Base-by-base conservation (phyloP, 2,113 vertebrate genomes). In the Scomber japonicus region DNA sequence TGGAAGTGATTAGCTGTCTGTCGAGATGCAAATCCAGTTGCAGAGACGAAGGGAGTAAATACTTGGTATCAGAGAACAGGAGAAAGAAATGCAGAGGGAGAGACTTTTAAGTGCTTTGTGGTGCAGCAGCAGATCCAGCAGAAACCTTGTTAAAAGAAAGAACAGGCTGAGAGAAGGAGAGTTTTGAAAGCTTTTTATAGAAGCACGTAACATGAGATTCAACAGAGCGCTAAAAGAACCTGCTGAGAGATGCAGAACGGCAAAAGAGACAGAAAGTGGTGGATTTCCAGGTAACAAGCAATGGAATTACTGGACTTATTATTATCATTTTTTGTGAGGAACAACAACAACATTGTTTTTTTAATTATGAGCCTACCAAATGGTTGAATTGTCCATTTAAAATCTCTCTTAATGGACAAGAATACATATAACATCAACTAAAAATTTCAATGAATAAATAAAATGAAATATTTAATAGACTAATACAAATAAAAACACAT, bases 21-120 rank as follows among this genome's bases (percentile, higher is more conserved):
- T 81, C 40, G 0, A 2, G 53, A 75, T 72, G 55, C 66, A 76
- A 67, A 75, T 84, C 67, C 54, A 71, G 57, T 59, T 16, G 13
- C 17, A 75, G 53, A 40, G 31, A 16, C 24, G 35, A 48, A 21
- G 14, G 30, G 19, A 67, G 69, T 59, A 70, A 80, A 78, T 15
- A 46, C 12, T 78, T 5, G 8, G 21, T 12, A 56, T 64, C 71
- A 31, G 80, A n/a, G 51, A 55, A 45, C 10, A 12, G 15, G 27
- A 65, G 45, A 59, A 50, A 67, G 60, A 35, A 49, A 35, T 12
- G 48, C 44, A 60, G 27, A 61, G 54, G 17, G 51, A 2, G 30
- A 62, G 19, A 71, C 45, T 35, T 70, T n/a, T 24, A 12, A 40
- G 65, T 2, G 65, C 35, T 69, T 79, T 24, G 10, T 64, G 66